Evolutionary conservation across 2,113 vertebrate genomes (phyloP), one percentile per base, ranked within the genome.

Genomic region (Piprites chloris): DNA sequence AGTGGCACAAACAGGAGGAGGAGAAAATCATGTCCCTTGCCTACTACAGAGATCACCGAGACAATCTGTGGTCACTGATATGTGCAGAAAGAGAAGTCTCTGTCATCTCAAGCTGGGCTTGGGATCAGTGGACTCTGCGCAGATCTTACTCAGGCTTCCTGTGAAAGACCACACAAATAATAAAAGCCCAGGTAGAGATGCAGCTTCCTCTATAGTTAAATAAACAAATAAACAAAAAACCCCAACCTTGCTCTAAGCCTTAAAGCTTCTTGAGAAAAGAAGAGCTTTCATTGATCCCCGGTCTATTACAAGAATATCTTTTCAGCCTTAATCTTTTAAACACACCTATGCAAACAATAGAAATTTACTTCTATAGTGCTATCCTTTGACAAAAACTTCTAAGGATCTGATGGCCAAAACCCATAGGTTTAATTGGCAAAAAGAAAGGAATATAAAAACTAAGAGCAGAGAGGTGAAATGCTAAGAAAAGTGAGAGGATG

Each of bases 271-370:
- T 56, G 90, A 91, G 91, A 49, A 88, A 59, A 90, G 74, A 85
- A 85, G 37, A 85, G 83, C 74, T 96, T 94, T 93, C 74, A 90
- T 72, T 95, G 93, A 93, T 94, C 90, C 72, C 65, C 35, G 26
- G 28, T 66, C 83, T 92, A 89, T 92, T 96, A 88, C 58, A 32
- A 85, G 92, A 89, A 94, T 91, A 82, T 82, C 90, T 87, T 66
- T 87, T 93, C 85, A 89, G 74, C 59, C 65, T 89, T 94, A 93
- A 92, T 93, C 87, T 93, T 90, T 95, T 91, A 94, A 97, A 97
- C 37, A 92, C 56, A 73, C 37, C 76, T 92, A 78, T 89, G 69
- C 65, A 94, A 94, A 94, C 89, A 95, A 84, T 28, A 84, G 56
- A 90, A 58, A 90, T 90, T 94, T 87, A 67, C 59, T 88, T 27